Conservation (phyloP, 2,888 invertebrate genomes). For the Acrobasis consociella region DNA sequence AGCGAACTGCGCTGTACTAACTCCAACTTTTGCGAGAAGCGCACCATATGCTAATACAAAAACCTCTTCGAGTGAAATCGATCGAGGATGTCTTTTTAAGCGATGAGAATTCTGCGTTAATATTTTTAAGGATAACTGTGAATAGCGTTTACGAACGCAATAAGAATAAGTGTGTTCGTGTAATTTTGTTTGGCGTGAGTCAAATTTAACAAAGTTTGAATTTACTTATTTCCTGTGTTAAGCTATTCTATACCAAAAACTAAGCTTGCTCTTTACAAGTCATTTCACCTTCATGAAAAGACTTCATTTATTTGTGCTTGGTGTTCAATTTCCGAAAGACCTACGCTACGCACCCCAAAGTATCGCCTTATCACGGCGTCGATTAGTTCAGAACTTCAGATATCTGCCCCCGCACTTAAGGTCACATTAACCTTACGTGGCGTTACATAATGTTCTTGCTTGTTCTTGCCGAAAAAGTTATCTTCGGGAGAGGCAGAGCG, state of each 20-base stretch:
- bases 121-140: no score
- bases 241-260: no score
- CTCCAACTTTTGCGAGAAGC: constrained; percentile 9
- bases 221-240: no score
- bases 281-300: no score
- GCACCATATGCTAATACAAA: constrained; percentile 5
- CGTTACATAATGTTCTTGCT: not conserved
- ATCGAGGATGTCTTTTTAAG: not conserved
- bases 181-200: no score
- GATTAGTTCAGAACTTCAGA: not conserved
- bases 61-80: not conserved
- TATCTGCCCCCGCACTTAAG: not conserved
- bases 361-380: not conserved
- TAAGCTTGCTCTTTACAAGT: no score
- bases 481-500: not conserved
- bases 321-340: not conserved
- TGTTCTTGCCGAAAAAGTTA: not conserved
- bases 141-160: no score
- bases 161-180: no score
- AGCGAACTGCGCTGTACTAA: constrained; percentile 10
- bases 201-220: no score
- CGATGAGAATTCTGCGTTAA: not conserved
- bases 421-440: constrained; percentile 1
- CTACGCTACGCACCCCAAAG: not conserved
- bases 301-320: not conserved